A percentile compares a stretch with the other conserved stretches of the same genome.
Evolutionary conservation across 2,888 invertebrate species (phyloP).

Genomic region (Crossocerus cetratus): DNA sequence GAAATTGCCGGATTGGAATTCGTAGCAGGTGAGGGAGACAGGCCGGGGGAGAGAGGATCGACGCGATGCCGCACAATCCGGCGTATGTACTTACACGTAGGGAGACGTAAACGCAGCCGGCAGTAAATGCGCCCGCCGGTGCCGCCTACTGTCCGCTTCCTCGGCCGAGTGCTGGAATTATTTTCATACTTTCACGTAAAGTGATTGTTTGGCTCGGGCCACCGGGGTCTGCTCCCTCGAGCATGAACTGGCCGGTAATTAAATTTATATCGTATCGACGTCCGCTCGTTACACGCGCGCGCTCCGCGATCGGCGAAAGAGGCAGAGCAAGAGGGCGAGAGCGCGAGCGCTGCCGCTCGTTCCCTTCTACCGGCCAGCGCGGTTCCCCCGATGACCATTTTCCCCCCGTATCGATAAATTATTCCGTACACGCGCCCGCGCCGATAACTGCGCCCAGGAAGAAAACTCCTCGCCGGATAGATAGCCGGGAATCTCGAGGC

Average conservation of each 20-base stretch:
- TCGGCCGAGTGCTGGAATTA: constrained; percentile 69
- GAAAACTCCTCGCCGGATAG: background rate
- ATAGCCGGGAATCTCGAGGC: constrained; percentile 1
- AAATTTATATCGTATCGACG: constrained; percentile 74
- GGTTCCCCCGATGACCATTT: constrained; percentile 6
- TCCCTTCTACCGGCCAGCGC: constrained; percentile 1
- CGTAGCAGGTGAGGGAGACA: constrained; percentile 55
- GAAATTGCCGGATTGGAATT: constrained; percentile 48
- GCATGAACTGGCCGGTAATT: constrained; percentile 74
- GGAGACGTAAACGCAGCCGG: constrained; percentile 13
- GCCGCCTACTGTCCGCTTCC: constrained; percentile 57
- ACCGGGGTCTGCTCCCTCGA: constrained; percentile 70
- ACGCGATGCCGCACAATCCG: constrained; percentile 18
- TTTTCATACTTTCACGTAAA: constrained; percentile 76
- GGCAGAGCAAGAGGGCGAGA: background rate
- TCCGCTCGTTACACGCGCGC: constrained; percentile 35
- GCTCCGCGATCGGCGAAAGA: background rate
- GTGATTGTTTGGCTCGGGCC: constrained; percentile 73
- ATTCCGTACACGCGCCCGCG: background rate
- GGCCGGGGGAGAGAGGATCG: constrained; percentile 32
- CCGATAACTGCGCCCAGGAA: background rate
- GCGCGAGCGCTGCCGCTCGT: background rate
- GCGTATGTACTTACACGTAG: constrained; percentile 5
- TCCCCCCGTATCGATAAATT: constrained; percentile 3
- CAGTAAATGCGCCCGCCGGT: constrained; percentile 21